A percentile compares a stretch with the other conserved stretches of the same genome.
Evolutionary conservation across 2,797 vertebrate species (phyloP).

Genomic region (Ptychobarbus kaznakovi): DNA sequence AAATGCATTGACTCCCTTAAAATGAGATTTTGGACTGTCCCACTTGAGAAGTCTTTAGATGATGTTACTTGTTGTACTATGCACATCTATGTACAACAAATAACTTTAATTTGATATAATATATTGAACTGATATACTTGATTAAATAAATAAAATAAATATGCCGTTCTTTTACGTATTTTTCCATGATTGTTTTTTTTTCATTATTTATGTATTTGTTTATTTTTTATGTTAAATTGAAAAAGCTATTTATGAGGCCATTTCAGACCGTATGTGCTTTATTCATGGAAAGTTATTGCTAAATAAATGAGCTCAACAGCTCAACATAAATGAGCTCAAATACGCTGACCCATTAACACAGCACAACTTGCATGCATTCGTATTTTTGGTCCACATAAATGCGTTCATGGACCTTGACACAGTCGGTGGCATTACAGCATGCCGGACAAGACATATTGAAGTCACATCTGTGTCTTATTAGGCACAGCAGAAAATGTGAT

Average conservation of each 20-base stretch:
- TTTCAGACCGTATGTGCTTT: neutral
- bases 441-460: conserved; percentile 35
- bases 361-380: neutral
- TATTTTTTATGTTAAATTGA: neutral
- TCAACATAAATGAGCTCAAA: conserved; percentile 5
- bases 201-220: neutral
- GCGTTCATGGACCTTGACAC: neutral
- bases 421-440: conserved; percentile 10
- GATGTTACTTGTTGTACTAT: neutral
- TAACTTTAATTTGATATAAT: neutral
- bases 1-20: neutral
- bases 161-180: neutral
- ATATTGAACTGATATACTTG: neutral
- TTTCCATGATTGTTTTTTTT: neutral
- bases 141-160: neutral
- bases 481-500: conserved; percentile 20
- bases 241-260: neutral
- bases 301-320: conserved; percentile 15
- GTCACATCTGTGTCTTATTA: conserved; percentile 42
- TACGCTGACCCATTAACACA: conserved; percentile 9
- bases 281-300: conserved; percentile 9
- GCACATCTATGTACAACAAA: neutral
- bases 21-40: neutral
- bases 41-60: neutral
- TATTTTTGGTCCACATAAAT: conserved; percentile 5